Percentiles rank a stretch among this genome's conserved stretches.
Evolutionary conservation across 2,888 invertebrate species (phyloP).

Genomic region (Eudasyphora cyanicolor): DNA sequence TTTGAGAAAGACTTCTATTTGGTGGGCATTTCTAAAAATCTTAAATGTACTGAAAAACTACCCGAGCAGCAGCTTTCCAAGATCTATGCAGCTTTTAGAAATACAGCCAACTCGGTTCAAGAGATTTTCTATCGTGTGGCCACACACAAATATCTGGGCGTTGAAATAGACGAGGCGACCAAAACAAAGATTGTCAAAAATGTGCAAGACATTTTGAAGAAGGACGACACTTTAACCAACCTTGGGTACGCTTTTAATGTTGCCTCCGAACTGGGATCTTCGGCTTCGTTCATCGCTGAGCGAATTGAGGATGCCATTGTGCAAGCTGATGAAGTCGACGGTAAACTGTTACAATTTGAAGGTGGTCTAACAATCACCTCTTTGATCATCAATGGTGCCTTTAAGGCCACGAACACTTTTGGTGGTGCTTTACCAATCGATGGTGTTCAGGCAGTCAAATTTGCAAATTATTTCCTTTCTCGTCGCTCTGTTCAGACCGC

Average conservation of each 20-base stretch:
- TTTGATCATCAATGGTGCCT: slow-evolving; percentile 82
- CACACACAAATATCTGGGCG: slow-evolving; percentile 85
- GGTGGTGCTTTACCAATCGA: slow-evolving; percentile 86
- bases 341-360: slow-evolving; percentile 93
- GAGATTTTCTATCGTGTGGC: slow-evolving; percentile 89
- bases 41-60: slow-evolving; percentile 82
- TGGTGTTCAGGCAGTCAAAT: slow-evolving; percentile 91
- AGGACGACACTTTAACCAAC: slow-evolving; percentile 90
- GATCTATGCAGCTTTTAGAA: slow-evolving; percentile 83
- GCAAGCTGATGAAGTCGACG: slow-evolving; percentile 97
- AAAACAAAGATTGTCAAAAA: slow-evolving; percentile 86
- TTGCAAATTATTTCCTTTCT: slow-evolving; percentile 93
- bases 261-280: slow-evolving; percentile 86
- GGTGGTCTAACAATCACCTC: slow-evolving; percentile 91
- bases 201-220: slow-evolving; percentile 88
- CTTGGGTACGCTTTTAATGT: slow-evolving; percentile 92
- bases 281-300: slow-evolving; percentile 85
- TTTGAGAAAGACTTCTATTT: slow-evolving; percentile 85
- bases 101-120: slow-evolving; percentile 84
- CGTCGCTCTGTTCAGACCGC: slow-evolving; percentile 93
- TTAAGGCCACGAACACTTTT: slow-evolving; percentile 83
- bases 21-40: slow-evolving; percentile 83
- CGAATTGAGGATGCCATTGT: slow-evolving; percentile 95
- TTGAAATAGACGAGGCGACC: slow-evolving; percentile 84
- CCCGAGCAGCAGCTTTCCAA: slow-evolving; percentile 81